Evolutionary conservation across 1,140 invertebrate species (phyloP), one percentile per base, ranked within the genome.

Genomic region (Drosophila nigrodunni): DNA sequence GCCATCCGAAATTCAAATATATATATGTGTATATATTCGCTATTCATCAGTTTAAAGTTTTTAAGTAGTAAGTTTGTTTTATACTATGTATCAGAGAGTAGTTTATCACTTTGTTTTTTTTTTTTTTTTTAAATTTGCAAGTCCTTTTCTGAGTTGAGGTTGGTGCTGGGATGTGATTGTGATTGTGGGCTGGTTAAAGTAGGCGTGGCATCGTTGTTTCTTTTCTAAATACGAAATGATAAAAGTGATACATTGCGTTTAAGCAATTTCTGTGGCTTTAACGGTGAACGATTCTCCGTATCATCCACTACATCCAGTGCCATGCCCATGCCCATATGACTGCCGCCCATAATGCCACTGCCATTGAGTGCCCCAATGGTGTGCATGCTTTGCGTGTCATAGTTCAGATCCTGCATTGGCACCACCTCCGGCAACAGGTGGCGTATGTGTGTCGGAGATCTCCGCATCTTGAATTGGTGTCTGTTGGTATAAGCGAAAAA

Each of bases 391-490:
- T 91, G 91, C 15, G 89, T 82, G 64, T 92, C 91, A 30, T 90
- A 91, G 66, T 93, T 93, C 67, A 94, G 90, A 70, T 94, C 94
- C 86, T 93, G 93, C 91, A 94, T 93, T 60, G 94, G 93, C 65
- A 94, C 94, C 81, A 95, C 93, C 93, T 95, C 93, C 11, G 95
- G 95, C 80, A 96, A 92, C 67, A 96, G 91, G 91, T 96, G 96
- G 34, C 95, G 94, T 54, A 96, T 95, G 92, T 96, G 96, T 18
- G 95, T 95, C 46, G 96, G 95, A 62, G 95, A 96, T 78, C 95
- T 94, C 47, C 95, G 94, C 44, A 96, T 94, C 59, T 95, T 95
- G 91, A 95, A 96, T 69, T 96, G 93, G 55, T 92, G 87, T 66
- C 91, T 92, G 68, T 66, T 64, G n/a, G 18, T 39, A 30, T 4